Percentiles rank a stretch among this genome's conserved stretches.
These are phyloP conservation scores for Percina caprodes DNA, from an alignment of 2,113 vertebrate genomes.

Conservation along the genomic window DNA sequence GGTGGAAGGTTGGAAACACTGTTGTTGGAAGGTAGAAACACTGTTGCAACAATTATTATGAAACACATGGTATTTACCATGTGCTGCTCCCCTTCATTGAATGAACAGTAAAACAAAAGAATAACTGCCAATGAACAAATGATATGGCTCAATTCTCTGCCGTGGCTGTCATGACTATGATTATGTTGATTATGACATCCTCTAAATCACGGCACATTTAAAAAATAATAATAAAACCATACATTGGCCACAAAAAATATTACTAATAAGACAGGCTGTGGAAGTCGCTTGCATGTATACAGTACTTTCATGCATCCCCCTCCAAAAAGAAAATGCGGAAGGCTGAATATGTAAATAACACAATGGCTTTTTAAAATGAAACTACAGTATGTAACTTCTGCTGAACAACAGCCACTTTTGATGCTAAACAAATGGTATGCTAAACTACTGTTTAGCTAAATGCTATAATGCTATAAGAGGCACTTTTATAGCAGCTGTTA, in stretches of 20 bases:
- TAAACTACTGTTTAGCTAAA: slow-evolving; percentile 3
- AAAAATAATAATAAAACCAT: background rate
- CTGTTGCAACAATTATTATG: background rate
- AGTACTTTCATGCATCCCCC: background rate
- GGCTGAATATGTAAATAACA: background rate
- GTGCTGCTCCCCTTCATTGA: background rate
- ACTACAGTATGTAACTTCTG: background rate
- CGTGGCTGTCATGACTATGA: background rate
- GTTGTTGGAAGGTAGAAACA: slow-evolving; percentile 23
- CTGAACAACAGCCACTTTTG: background rate
- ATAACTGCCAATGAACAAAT: slow-evolving; percentile 31
- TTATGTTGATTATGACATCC: background rate
- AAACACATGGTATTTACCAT: slow-evolving; percentile 16
- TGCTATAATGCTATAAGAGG: background rate
- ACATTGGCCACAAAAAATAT: background rate
- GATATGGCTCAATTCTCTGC: slow-evolving; percentile 34
- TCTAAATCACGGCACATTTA: slow-evolving; percentile 2
- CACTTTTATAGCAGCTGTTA: background rate
- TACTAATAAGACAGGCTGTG: background rate
- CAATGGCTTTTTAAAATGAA: background rate
- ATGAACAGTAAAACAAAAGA: slow-evolving; percentile 23
- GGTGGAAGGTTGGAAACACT: slow-evolving; percentile 27
- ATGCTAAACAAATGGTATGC: background rate
- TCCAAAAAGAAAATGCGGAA: background rate
- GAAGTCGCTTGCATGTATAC: background rate